Base-by-base conservation (phyloP, 2,888 invertebrate genomes). In the Scelioninae gen. 2 region DNA sequence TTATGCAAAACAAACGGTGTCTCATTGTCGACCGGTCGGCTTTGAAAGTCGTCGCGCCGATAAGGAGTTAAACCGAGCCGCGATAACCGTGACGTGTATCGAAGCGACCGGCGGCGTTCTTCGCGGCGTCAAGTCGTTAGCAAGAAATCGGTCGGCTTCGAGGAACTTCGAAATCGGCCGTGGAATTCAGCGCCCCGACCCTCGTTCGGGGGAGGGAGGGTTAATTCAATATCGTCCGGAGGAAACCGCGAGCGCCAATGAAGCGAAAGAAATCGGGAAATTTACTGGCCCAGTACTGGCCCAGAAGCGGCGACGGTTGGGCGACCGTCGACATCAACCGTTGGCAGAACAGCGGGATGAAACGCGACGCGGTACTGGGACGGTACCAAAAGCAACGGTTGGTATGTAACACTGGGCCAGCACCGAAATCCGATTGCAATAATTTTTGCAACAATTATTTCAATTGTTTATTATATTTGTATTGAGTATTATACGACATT, bases 151-250 rank as follows among this genome's bases (percentile, higher is more conserved):
- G 19, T 35, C 25, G 55, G 33, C 18, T 68, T 52, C 55, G 61
- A 31, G 16, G 55, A 69, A 61, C 9, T 19, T 4, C 19, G 33
- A 22, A 45, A 68, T n/a, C n/a, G n/a, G n/a, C n/a, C 67, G 43
- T 22, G 60, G 16, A 45, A 55, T 33, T 58, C 58, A 3, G 50
- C 39, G 22, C 65, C 71, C 67, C 71, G 67, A 74, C 71, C 70
- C 67, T 46, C 13, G 7, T 45, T 18, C 43, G 19, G 11, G 16
- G 10, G n/a, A 46, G 22, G n/a, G 61, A 43, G 48, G 46, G 33
- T 39, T 55, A 61, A 67, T 60, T 67, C 55, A 67, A 61, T 61
- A 60, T 67, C 50, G 61, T 37, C 48, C 52, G 35, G 9, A 37
- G 43, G 71, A 58, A 52, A 43, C 28, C 53, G 22, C 37, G 48